phyloP scores from a whole-genome alignment of 2,888 invertebrate species.

The Drosophila cognata region DNA sequence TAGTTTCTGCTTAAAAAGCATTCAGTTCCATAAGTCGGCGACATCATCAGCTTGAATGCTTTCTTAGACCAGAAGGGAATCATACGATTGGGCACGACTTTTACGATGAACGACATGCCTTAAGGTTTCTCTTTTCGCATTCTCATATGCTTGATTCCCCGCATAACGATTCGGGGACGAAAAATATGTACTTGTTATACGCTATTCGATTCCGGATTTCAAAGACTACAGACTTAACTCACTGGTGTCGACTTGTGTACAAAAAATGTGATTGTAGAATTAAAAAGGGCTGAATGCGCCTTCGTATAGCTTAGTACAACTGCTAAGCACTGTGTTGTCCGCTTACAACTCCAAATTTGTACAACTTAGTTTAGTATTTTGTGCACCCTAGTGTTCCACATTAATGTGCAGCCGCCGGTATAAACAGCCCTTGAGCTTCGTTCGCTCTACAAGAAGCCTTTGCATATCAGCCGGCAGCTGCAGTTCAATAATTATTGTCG shows the following conservation, averaged over 20 bases:
- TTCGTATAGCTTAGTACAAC: neutral
- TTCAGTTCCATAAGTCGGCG: too few species aligned
- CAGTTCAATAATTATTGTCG: neutral
- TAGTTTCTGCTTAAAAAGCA: too few species aligned
- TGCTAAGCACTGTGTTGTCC: neutral
- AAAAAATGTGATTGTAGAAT: neutral
- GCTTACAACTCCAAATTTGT: neutral
- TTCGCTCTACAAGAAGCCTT: neutral
- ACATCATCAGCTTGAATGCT: too few species aligned
- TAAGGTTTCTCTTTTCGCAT: neutral
- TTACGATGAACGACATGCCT: too few species aligned
- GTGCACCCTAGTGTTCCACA: neutral
- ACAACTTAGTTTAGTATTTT: neutral
- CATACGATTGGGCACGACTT: too few species aligned
- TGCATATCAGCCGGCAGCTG: neutral
- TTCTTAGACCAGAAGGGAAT: too few species aligned
- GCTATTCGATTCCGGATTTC: neutral
- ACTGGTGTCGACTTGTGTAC: neutral
- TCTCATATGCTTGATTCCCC: neutral
- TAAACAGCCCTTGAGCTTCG: neutral
- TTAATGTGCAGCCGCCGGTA: neutral
- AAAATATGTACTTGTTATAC: neutral
- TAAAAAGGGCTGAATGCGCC: neutral
- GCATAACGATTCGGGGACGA: neutral
- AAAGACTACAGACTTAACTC: neutral